Evolutionary conservation across 1,140 invertebrate species (phyloP).

Genomic region (Drosophila rhopaloa): DNA sequence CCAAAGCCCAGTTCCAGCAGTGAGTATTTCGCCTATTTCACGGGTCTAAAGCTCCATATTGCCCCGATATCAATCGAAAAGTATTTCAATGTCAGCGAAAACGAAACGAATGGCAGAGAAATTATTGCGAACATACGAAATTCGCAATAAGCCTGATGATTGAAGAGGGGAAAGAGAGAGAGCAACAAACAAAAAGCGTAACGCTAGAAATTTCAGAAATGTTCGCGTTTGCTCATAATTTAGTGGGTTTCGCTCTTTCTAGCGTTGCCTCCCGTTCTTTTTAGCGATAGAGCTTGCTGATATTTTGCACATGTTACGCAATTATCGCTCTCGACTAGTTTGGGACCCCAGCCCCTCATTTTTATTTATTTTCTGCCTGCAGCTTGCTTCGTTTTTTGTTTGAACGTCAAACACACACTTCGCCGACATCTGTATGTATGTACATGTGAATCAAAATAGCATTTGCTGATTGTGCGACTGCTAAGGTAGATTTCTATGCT

Average conservation of each 20-base stretch:
- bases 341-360: neutral
- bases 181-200: slow-evolving; percentile 67
- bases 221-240: slow-evolving; percentile 43
- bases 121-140: slow-evolving; percentile 5
- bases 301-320: slow-evolving; percentile 70
- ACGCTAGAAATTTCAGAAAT: slow-evolving; percentile 46
- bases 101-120: slow-evolving; percentile 8
- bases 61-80: slow-evolving; percentile 25
- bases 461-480: slow-evolving; percentile 46
- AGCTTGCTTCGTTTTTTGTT: slow-evolving; percentile 43
- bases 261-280: neutral
- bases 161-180: slow-evolving; percentile 7
- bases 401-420: slow-evolving; percentile 30
- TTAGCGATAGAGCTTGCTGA: slow-evolving; percentile 21
- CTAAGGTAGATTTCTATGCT: slow-evolving; percentile 11
- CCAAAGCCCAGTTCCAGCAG: slow-evolving; percentile 16
- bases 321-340: slow-evolving; percentile 59
- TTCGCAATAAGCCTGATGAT: slow-evolving; percentile 21
- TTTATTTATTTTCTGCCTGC: slow-evolving; percentile 25
- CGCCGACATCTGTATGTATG: neutral
- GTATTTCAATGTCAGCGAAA: slow-evolving; percentile 73
- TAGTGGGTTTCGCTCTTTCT: slow-evolving; percentile 7
- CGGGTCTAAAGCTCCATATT: neutral
- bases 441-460: slow-evolving; percentile 7
- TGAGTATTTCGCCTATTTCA: slow-evolving; percentile 23